These are phyloP conservation scores for Drosophila sp. DNA, from an alignment of 1,140 invertebrate species.

Conservation along the genomic window DNA sequence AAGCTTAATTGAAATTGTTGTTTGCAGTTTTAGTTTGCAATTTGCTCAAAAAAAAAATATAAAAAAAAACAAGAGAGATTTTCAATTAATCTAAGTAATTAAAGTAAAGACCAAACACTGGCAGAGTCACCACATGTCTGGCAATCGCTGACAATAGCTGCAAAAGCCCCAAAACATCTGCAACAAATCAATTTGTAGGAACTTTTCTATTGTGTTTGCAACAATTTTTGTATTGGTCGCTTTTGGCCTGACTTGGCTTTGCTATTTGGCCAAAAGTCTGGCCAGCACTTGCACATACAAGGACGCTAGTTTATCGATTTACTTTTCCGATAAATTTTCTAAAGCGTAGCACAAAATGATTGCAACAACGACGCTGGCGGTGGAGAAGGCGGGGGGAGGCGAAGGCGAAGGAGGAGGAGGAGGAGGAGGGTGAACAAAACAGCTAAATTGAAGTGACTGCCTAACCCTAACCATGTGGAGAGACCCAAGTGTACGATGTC, in stretches of 20 bases:
- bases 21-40: conserved; percentile 31
- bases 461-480: conserved; percentile 35
- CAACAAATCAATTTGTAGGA: conserved; percentile 76
- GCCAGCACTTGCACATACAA: conserved; percentile 9
- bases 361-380: conserved; percentile 7
- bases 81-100: conserved; percentile 73
- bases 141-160: conserved; percentile 56
- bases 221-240: conserved; percentile 70
- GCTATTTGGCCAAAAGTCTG: neutral
- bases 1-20: conserved; percentile 53
- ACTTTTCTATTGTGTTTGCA: conserved; percentile 69
- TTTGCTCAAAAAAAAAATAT: neutral
- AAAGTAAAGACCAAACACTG: conserved; percentile 48
- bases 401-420: no score
- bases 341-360: conserved; percentile 37
- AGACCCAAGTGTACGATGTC: conserved; percentile 33
- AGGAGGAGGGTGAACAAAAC: conserved; percentile 3
- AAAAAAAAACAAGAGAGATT: conserved; percentile 19
- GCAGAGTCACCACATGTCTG: conserved; percentile 47
- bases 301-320: conserved; percentile 62
- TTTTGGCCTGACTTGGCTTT: conserved; percentile 38
- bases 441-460: conserved; percentile 37
- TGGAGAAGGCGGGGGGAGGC: no score
- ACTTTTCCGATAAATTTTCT: conserved; percentile 56
- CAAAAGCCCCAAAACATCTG: conserved; percentile 66